These are phyloP conservation scores for Otus sunia DNA, from an alignment of 2,113 vertebrate genomes.

Conservation along the genomic window DNA sequence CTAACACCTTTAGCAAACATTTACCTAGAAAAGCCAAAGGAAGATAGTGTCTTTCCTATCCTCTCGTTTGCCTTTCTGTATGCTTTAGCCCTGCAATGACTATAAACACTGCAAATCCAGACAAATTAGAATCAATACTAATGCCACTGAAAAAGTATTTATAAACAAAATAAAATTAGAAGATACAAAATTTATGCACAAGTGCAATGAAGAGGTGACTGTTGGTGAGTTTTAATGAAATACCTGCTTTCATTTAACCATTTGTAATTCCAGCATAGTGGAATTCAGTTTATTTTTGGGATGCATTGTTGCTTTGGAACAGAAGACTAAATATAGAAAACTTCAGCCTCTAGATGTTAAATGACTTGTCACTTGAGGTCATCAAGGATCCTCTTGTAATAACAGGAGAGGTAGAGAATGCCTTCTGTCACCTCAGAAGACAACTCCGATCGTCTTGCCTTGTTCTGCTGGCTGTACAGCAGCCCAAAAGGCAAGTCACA, in stretches of 20 bases:
- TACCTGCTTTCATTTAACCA: neutral
- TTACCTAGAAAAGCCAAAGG: neutral
- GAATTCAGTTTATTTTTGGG: neutral
- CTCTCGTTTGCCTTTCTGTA: neutral
- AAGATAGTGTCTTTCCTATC: neutral
- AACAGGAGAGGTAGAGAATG: neutral
- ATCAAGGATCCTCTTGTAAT: neutral
- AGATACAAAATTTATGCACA: neutral
- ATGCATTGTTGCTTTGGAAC: neutral
- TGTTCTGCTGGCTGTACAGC: neutral
- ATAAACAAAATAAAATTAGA: neutral
- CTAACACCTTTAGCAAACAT: neutral
- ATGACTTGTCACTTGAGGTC: neutral
- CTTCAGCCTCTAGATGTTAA: neutral
- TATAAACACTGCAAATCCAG: neutral
- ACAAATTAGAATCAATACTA: neutral
- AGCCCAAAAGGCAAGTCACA: neutral
- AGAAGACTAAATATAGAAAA: neutral
- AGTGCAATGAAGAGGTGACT: neutral
- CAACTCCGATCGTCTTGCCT: rapidly evolving
- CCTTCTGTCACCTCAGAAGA: neutral
- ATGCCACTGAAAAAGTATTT: neutral
- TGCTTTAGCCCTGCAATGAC: neutral
- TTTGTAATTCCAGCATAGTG: neutral
- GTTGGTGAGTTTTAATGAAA: neutral